These are phyloP conservation scores for Podarcis muralis DNA, from an alignment of 2,113 vertebrate genomes.

Conservation along the genomic window DNA sequence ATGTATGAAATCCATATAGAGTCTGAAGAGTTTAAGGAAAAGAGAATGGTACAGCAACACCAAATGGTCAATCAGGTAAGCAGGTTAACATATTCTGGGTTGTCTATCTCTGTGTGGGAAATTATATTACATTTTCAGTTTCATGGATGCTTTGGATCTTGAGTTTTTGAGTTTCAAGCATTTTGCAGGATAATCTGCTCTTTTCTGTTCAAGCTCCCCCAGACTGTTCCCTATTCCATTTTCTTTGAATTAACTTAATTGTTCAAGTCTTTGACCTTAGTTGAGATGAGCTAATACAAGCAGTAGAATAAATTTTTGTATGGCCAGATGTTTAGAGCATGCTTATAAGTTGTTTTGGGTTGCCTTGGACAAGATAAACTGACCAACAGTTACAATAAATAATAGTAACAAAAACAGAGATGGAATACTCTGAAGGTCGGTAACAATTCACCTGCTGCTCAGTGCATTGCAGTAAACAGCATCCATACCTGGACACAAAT, in stretches of 20 bases:
- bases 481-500: neutral
- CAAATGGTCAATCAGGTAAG: constrained; percentile 92
- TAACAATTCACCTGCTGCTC: neutral
- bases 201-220: neutral
- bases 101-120: neutral
- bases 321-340: neutral
- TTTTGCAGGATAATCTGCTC: neutral
- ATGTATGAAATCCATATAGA: constrained; percentile 97
- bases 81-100: neutral
- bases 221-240: neutral
- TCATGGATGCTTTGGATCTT: neutral
- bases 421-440: neutral
- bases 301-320: neutral
- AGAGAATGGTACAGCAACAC: constrained; percentile 90
- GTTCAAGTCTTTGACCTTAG: neutral
- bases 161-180: neutral
- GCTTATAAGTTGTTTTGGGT: too few relatives aligned
- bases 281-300: neutral
- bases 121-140: neutral
- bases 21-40: constrained; percentile 91
- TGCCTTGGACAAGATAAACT: too few relatives aligned
- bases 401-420: neutral
- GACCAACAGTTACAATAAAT: too few relatives aligned
- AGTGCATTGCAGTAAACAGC: neutral
- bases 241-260: neutral